Base-by-base conservation (phyloP, 2,888 invertebrate genomes). In the Pasiphila rectangulata region DNA sequence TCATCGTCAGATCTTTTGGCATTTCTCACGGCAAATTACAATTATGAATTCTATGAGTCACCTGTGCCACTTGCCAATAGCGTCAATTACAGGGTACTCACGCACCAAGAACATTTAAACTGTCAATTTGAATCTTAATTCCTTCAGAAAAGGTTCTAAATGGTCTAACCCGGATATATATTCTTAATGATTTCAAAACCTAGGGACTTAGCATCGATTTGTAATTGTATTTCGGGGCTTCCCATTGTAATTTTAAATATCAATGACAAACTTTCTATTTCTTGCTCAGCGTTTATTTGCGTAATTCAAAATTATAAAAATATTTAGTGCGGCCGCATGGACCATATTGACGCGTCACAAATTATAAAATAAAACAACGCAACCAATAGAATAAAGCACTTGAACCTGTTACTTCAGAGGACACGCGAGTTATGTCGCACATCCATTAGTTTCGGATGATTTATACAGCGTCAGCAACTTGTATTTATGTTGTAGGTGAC, bases 11-110 rank as follows among this genome's bases (percentile, higher is more conserved):
- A 47, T 50, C 46, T 44, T 46, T 36, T 35, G 48, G 45, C 43
- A 42, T 63, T 68, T 69, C 73, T 68, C 72, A 70, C 69, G 69
- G 41, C 42, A 46, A 57, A 54, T 56, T 55, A 46, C 50, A 55
- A 50, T 57, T 46, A 59, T 61, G 46, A 55, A 49, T 23, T 43
- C 40, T 49, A 47, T 63, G 63, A 63, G 51, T 63, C 63, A 63
- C 24, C 6, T 20, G 32, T 38, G 21, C 15, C 41, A 39, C 44
- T 52, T 46, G 54, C 50, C 54, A 46, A 54, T 51, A 54, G 44
- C 43, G 46, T 54, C 58, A 56, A 53, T 56, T 54, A 54, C 30
- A 41, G 12, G 20, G 36, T 29, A 32, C n/a, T n/a, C 42, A 38
- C 34, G 32, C 24, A 24, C 19, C 21, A 4, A 40, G 40, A 36